A percentile compares a stretch with the other conserved stretches of the same genome.
Conservation (phyloP, 30 jellyfish, hydroid and myxozoan genomes). For the Cassiopea xamachana region DNA sequence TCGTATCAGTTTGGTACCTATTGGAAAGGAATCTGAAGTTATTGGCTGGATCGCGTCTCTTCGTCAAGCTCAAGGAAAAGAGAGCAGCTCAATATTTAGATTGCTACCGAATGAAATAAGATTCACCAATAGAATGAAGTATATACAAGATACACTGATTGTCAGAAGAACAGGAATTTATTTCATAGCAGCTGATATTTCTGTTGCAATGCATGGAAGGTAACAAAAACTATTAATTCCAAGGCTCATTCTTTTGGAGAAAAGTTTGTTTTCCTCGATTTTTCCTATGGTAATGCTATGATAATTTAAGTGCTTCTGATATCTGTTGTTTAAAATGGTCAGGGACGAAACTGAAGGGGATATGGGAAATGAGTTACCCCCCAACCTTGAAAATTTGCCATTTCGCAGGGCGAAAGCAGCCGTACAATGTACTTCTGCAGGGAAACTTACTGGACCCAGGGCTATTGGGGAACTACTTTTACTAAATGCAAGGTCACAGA, state of each 20-base stretch:
- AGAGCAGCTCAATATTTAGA: background rate
- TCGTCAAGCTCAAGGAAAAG: background rate
- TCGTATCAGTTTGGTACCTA: background rate
- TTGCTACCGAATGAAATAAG: background rate
- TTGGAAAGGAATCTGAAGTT: background rate
- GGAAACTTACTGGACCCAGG: too few relatives aligned
- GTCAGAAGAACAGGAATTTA: constrained; percentile 50
- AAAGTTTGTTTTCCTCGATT: too few relatives aligned
- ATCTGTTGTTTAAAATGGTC: too few relatives aligned
- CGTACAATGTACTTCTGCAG: too few relatives aligned
- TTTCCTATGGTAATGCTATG: background rate
- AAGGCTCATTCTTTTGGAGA: background rate
- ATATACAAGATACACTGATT: constrained; percentile 19
- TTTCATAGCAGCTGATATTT: background rate
- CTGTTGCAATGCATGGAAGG: constrained; percentile 6
- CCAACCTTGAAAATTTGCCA: too few relatives aligned
- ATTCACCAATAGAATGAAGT: background rate
- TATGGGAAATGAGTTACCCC: too few relatives aligned
- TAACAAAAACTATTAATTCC: background rate
- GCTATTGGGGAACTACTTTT: too few relatives aligned
- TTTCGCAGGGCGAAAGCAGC: too few relatives aligned
- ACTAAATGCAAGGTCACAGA: too few relatives aligned
- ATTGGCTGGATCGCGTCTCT: constrained; percentile 8
- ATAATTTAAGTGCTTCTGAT: too few relatives aligned
- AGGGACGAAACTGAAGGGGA: too few relatives aligned